Percentiles rank a stretch among this genome's conserved stretches.
These are phyloP conservation scores for Epicauta chinensis DNA, from an alignment of 1,140 invertebrate species.

Conservation along the genomic window DNA sequence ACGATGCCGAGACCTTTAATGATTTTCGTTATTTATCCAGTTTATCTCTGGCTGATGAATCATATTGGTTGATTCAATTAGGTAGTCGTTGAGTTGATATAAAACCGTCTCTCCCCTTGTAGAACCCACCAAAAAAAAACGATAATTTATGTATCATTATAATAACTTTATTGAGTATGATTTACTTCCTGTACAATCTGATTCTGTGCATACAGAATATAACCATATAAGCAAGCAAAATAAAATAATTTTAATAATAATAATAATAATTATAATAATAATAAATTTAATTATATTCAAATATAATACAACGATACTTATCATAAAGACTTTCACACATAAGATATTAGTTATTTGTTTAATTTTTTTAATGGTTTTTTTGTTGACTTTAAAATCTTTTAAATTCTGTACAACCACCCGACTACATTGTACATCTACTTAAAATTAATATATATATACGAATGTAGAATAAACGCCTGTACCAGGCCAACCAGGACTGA, in stretches of 20 bases:
- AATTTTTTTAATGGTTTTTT: too few species aligned
- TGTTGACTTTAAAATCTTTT: slow-evolving; percentile 8
- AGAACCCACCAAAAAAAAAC: too few species aligned
- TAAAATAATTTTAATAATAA: slow-evolving; percentile 22
- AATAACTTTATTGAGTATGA: slow-evolving; percentile 38
- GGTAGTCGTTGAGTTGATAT: too few species aligned
- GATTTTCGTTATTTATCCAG: neutral
- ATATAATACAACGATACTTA: slow-evolving; percentile 35
- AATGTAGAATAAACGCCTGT: too few species aligned
- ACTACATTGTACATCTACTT: slow-evolving; percentile 34
- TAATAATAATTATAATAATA: slow-evolving; percentile 30
- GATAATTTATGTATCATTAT: slow-evolving; percentile 11
- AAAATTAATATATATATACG: slow-evolving; percentile 17
- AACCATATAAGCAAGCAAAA: slow-evolving; percentile 35
- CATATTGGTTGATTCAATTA: too few species aligned
- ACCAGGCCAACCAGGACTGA: too few species aligned
- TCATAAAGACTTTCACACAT: slow-evolving; percentile 23
- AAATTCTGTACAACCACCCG: slow-evolving; percentile 37
- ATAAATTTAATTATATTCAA: slow-evolving; percentile 36
- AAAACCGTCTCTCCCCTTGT: too few species aligned
- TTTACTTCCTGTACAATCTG: slow-evolving; percentile 36
- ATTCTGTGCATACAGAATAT: slow-evolving; percentile 38
- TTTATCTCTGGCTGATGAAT: neutral
- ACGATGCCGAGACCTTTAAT: too few species aligned
- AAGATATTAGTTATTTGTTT: slow-evolving; percentile 25